Evolutionary conservation across 2,113 vertebrate species (phyloP), one percentile per base, ranked within the genome.

Genomic region (Myotis yumanensis): DNA sequence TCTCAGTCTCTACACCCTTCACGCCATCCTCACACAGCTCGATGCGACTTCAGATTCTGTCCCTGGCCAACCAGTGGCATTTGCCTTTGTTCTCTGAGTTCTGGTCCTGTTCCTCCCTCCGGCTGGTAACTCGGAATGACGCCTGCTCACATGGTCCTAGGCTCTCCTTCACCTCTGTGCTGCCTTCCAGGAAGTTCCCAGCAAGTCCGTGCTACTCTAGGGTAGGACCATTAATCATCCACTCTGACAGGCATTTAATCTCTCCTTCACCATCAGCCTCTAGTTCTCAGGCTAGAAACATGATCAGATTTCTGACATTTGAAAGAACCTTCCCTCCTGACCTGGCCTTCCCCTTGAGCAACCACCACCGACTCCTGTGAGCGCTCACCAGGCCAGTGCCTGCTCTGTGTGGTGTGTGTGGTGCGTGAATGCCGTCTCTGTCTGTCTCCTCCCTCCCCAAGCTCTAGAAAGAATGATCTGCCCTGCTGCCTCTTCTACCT

Each of bases 241-340:
- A 18, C 57, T 86, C 82, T 94, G 96, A 93, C 92, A 96, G 87
- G 90, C 90, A 97, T 95, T 85, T 96, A 96, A 93, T 97, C 94
- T 95, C 91, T 90, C 83, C 69, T 52, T 96, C 43, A 87, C 82
- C 88, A 96, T 95, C 95, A 95, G 93, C 91, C 95, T 54, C 76
- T 89, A 91, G 76, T 86, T 96, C 76, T 83, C 59, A 82, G 86
- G 86, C 92, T 89, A 95, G 71, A 94, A 95, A 91, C 95, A 92
- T 10, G 64, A 95, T 93, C 94, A 91, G 51, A 94, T 96, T 96
- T 97, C 92, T 95, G 73, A 95, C 92, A 92, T 96, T 94, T 40
- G 76, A 40, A 92, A 96, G 73, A 95, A 75, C 59, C 43, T 84
- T 89, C 77, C 52, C 30, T 62, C 64, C 25, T 79, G 52, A 82